Base-by-base conservation (phyloP, 37 sponge, comb jelly and placozoan species). In the Spongilla lacustris region DNA sequence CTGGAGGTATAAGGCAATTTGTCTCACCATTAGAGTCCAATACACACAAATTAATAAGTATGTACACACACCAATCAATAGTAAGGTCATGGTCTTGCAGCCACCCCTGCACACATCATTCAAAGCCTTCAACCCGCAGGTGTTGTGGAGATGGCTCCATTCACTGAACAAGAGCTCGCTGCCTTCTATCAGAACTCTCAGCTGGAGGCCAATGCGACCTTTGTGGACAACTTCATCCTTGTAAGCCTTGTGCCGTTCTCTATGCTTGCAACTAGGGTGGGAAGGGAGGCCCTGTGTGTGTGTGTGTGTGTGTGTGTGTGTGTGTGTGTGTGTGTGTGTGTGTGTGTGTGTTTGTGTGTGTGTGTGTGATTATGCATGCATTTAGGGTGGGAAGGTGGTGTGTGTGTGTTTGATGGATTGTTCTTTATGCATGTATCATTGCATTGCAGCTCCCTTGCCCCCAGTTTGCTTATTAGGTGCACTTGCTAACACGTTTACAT, bases 121-220 rank as follows among this genome's bases (percentile, higher is more conserved):
- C 58, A 6, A 58, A n/a, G n/a, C 67, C 11, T n/a, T 50, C 74
- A 12, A 25, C 69, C 66, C 26, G 5, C 38, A 46, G 22, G 58
- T 58, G 1, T 17, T 17, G 19, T 84, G 32, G 71, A 87, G 10
- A 66, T 93, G 27, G 30, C 46, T 13, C 97, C 97, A 0, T 94
- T 81, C 80, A 71, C 89, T 36, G 97, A 97, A 50, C 89, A 91
- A 26, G 95, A 95, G 75, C 92, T 98, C 22, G 35, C 88, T 25
- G 35, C 83, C 8, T 77, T 96, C 73, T 96, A 91, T 67, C 91
- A 83, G 10, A 98, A 96, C 74, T 90, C 93, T 13, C 97, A 94
- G 66, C 86, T 98, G 13, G 92, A 84, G 29, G 76, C 79, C 19
- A 83, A 90, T 41, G 84, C 90, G 8, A 77, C 88, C n/a, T 94